Evolutionary conservation across 2,113 vertebrate genomes (phyloP), one percentile per base, ranked within the genome.

Genomic region (Manacus vitellinus): DNA sequence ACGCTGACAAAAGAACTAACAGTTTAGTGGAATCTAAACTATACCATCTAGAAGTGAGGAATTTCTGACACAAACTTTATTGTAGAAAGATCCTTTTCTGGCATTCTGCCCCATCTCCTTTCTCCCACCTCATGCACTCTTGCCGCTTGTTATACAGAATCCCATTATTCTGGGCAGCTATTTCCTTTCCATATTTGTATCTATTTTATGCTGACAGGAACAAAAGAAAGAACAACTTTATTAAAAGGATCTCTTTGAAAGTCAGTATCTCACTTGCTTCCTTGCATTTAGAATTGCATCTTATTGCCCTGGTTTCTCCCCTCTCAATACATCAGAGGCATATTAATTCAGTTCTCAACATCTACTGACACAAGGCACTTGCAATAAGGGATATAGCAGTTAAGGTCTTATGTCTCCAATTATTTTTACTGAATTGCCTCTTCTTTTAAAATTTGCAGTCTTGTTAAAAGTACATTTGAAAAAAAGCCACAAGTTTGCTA

Each of bases 381-480:
- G 59, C 89, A 86, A 28, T 2, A 0, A 49, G 65, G 35, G 46
- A 86, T 55, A 86, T 0, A 81, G 68, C 1, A 25, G 59, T 62
- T 83, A 77, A 94, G 51, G 66, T 82, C 82, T 89, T 72, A 94
- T 1, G 4, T 63, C 55, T 77, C 92, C 72, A 93, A 63, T 95
- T 93, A 85, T 88, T 95, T 90, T 83, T 73, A 93, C 75, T 84
- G 59, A 86, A 92, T 74, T 84, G 68, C 51, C 35, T 62, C 74
- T 5, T 85, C 82, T 73, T 90, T 83, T 74, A 90, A 92, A 88
- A 94, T 90, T 16, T 70, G 27, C 27, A 83, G 65, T 77, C 92
- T 90, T 77, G 33, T 90, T 88, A 89, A 66, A 95, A 94, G 52
- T 35, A 85, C 46, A 77, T 89, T 79, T 93, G 58, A 82, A 96